Percentiles rank a stretch among this genome's conserved stretches.
These are phyloP conservation scores for Rugalucina vietnamica DNA, from an alignment of 2,888 invertebrate genomes.

Conservation along the genomic window DNA sequence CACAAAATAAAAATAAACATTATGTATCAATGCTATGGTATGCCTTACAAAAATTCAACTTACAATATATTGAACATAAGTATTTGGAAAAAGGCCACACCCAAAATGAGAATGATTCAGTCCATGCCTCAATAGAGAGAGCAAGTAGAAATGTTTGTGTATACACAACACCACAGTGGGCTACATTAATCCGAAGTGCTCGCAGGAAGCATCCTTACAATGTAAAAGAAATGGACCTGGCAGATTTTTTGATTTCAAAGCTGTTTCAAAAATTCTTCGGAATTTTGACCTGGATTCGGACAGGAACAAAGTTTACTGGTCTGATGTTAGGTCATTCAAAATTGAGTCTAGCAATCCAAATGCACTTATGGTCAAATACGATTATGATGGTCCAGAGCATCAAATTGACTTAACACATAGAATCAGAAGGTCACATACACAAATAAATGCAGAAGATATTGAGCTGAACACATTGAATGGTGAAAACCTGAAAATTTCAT, in stretches of 20 bases:
- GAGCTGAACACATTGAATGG: not conserved
- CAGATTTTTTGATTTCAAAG: constrained; percentile 41
- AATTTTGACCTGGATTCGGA: constrained; percentile 28
- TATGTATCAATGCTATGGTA: constrained; percentile 44
- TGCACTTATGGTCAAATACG: constrained; percentile 7
- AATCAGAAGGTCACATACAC: constrained; percentile 3
- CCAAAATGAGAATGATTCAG: constrained; percentile 40
- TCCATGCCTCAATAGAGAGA: constrained; percentile 38
- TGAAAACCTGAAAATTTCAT: constrained; percentile 7
- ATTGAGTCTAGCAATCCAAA: constrained; percentile 11
- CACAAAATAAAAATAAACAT: constrained; percentile 41
- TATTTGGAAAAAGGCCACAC: constrained; percentile 29
- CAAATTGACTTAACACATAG: constrained; percentile 13
- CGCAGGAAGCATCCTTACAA: constrained; percentile 20
- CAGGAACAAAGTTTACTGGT: constrained; percentile 17
- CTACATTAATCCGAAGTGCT: constrained; percentile 34
- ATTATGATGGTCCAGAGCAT: constrained; percentile 22
- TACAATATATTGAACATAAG: constrained; percentile 41
- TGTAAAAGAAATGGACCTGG: constrained; percentile 39
- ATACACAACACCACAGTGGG: constrained; percentile 43
- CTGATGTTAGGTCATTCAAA: constrained; percentile 19
- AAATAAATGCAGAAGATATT: constrained; percentile 21
- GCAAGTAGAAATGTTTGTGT: constrained; percentile 23
- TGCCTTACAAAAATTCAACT: constrained; percentile 27
- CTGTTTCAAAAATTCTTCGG: constrained; percentile 15